Evolutionary conservation across 2,888 invertebrate species (phyloP).

Genomic region (Dynastes tityus): DNA sequence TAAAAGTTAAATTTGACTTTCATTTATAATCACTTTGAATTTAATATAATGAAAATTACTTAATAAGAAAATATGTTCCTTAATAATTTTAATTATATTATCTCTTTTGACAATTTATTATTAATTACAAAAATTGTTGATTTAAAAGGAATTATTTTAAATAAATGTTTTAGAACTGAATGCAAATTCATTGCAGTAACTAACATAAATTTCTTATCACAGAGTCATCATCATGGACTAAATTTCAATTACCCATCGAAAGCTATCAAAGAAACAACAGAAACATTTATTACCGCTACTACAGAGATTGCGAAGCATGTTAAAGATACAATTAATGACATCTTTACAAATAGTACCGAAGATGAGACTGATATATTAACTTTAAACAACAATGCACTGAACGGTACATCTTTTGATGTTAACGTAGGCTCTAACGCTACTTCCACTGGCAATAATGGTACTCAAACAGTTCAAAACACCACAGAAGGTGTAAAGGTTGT

Average conservation of each 20-base stretch:
- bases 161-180: too few species aligned
- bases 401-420: background rate
- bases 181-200: too few species aligned
- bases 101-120: too few species aligned
- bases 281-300: background rate
- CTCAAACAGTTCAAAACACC: background rate
- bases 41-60: too few species aligned
- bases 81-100: too few species aligned
- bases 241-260: slow-evolving; percentile 1
- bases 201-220: background rate
- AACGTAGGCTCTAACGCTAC: background rate
- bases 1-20: too few species aligned
- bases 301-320: background rate
- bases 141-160: too few species aligned
- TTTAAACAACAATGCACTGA: background rate
- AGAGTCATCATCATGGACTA: background rate
- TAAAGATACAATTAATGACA: background rate
- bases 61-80: too few species aligned
- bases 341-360: background rate
- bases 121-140: too few species aligned
- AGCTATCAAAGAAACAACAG: background rate
- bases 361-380: background rate
- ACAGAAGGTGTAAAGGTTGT: background rate
- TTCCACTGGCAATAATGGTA: background rate
- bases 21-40: too few species aligned